phyloP scores from a whole-genome alignment of 2,888 invertebrate species.

The Eubasilissa splendida region DNA sequence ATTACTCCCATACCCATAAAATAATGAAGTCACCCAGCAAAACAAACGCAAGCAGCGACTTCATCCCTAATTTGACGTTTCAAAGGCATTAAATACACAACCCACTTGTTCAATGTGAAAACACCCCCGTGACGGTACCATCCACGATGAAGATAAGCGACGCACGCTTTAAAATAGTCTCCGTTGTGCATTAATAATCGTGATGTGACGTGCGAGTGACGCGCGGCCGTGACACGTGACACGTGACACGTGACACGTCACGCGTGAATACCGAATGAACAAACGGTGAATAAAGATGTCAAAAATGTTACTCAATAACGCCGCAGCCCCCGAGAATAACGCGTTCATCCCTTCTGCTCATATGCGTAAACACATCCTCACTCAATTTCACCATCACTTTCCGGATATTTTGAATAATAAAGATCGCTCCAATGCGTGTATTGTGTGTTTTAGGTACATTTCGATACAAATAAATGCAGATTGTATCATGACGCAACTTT shows the following conservation, averaged over 20 bases:
- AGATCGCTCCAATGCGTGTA: too few relatives aligned
- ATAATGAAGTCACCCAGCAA: too few relatives aligned
- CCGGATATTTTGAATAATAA: too few relatives aligned
- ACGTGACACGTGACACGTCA: slow-evolving; percentile 46
- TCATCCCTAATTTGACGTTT: slow-evolving; percentile 19
- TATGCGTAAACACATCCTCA: not conserved
- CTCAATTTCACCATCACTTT: too few relatives aligned
- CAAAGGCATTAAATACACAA: not conserved
- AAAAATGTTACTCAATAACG: slow-evolving; percentile 36
- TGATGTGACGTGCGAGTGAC: slow-evolving; percentile 22
- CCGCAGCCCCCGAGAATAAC: not conserved
- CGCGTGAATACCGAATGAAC: slow-evolving; percentile 35
- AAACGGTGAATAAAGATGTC: slow-evolving; percentile 45
- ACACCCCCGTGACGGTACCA: not conserved
- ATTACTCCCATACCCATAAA: too few relatives aligned
- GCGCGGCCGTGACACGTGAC: slow-evolving; percentile 25
- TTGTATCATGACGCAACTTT: too few relatives aligned
- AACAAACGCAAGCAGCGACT: not conserved
- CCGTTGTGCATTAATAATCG: slow-evolving; percentile 21
- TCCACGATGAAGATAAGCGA: slow-evolving; percentile 10
- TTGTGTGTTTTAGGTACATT: too few relatives aligned
- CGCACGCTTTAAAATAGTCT: slow-evolving; percentile 28
- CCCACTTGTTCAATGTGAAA: slow-evolving; percentile 4
- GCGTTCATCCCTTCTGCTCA: slow-evolving; percentile 11
- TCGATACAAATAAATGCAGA: too few relatives aligned